Base-by-base conservation (phyloP, 2,113 vertebrate genomes). In the Hystrix cristata region DNA sequence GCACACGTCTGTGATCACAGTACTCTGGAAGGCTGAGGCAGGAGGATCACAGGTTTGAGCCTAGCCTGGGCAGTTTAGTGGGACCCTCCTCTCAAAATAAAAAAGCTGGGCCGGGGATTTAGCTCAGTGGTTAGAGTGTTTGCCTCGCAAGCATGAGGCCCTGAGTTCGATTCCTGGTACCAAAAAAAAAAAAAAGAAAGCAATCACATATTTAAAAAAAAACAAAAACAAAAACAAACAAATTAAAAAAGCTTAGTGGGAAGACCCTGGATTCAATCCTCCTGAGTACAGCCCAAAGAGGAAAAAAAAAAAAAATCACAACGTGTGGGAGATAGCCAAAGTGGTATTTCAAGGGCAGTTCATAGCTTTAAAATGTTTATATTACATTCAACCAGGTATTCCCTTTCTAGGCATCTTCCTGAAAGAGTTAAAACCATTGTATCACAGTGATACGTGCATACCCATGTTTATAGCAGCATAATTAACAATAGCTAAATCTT, bases 351-450 rank as follows among this genome's bases (percentile, higher is more conserved):
- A 72, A 82, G 34, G 12, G 48, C 83, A 82, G 62, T 59, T 57
- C 82, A 5, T 93, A 60, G 69, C 69, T 76, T 89, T 90, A 65
- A 90, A 86, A 90, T 87, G 55, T 31, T 92, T 78, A 53, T 8
- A 89, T 5, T 64, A 46, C 21, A 74, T 46, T 74, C 38, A 25
- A 27, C 11, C 9, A 74, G 21, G 11, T 46, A 46, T 13, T 74
- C 43, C 43, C 43, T 23, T 74, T 46, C 43, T 74, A 74, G 11
- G 43, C 14, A 25, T 48, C 23, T 74, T 46, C 71, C 19, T 27
- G 2, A 46, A 74, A 74, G 23, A 74, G 43, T 74, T 74, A 43
- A 74, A 74, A 21, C 71, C 60, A 67, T 34, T 38, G 23, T 72
- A 12, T 72, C 23, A 43, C 38, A 72, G 9, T 46, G 71, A 46